Conservation (phyloP, 2,113 vertebrate species). For the Nyctibius bracteatus region DNA sequence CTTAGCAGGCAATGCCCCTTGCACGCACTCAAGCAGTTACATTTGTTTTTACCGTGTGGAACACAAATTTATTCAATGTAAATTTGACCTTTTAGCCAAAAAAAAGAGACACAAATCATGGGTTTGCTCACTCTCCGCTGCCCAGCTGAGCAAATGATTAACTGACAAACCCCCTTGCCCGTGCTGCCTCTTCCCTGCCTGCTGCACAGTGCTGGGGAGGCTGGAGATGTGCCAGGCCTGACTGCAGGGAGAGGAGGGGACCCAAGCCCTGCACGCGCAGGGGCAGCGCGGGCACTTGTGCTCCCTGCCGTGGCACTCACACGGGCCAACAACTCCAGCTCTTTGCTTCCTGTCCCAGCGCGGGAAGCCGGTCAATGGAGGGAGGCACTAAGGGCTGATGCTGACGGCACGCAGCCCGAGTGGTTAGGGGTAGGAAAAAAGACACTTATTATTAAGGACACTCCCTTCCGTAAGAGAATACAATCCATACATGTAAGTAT, state of each 20-base stretch:
- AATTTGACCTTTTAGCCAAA: constrained; percentile 27
- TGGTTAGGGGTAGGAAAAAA: background rate
- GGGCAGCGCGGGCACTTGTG: background rate
- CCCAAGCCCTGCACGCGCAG: background rate
- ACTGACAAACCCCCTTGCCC: background rate
- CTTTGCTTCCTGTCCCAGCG: background rate
- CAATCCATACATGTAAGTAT: background rate
- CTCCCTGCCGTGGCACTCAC: background rate
- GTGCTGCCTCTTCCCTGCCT: background rate
- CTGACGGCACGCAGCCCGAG: background rate
- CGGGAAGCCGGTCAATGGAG: fast-evolving
- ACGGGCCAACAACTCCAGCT: background rate
- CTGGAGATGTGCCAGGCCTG: background rate
- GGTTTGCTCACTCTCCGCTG: background rate
- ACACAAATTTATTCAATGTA: constrained; percentile 27
- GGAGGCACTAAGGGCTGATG: background rate
- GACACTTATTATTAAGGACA: background rate
- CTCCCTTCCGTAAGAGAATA: background rate
- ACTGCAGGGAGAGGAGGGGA: too few relatives aligned
- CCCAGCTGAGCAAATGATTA: background rate
- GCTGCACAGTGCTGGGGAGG: background rate
- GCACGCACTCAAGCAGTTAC: background rate
- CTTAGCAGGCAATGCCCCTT: constrained; percentile 4
- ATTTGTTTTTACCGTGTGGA: background rate
- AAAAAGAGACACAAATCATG: background rate